Percentiles rank a stretch among this genome's conserved stretches.
Conservation (phyloP, 2,888 invertebrate species). For the Herminia tarsipennalis region DNA sequence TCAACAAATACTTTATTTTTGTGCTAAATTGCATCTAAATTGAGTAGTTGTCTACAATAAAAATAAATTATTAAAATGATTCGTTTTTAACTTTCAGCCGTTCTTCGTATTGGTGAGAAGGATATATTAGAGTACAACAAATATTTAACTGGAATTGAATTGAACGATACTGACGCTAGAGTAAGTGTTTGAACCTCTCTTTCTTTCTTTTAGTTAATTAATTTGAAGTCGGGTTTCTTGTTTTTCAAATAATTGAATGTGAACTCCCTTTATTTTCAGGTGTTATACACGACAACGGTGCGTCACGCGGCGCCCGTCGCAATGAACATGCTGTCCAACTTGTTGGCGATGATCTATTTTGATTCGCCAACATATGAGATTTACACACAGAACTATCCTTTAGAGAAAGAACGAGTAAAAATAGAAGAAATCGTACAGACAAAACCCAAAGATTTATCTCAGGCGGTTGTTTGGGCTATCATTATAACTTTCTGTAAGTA, state of each 20-base stretch:
- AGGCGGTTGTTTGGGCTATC: conserved; percentile 40
- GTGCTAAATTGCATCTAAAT: no score
- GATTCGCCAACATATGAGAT: conserved; percentile 41
- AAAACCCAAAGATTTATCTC: conserved; percentile 34
- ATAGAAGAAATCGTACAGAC: not conserved
- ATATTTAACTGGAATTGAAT: conserved; percentile 77
- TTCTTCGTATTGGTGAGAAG: conserved; percentile 52
- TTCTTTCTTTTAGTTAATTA: not conserved
- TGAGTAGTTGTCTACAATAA: no score
- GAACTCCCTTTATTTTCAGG: conserved; percentile 48
- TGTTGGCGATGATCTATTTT: conserved; percentile 49
- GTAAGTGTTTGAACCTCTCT: conserved; percentile 26
- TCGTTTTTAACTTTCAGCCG: conserved; percentile 7
- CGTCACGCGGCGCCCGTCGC: conserved; percentile 84
- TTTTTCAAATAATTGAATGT: no score
- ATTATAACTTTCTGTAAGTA: conserved; percentile 50
- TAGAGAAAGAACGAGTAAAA: conserved; percentile 16
- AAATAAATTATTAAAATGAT: no score
- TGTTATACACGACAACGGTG: conserved; percentile 79
- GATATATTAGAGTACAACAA: conserved; percentile 74
- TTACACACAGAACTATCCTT: conserved; percentile 54
- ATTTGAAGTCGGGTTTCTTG: no score
- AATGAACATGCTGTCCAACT: conserved; percentile 78
- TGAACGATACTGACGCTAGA: conserved; percentile 67
- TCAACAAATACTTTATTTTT: no score